Base-by-base conservation (phyloP, 2,797 vertebrate genomes). In the Pampus argenteus region DNA sequence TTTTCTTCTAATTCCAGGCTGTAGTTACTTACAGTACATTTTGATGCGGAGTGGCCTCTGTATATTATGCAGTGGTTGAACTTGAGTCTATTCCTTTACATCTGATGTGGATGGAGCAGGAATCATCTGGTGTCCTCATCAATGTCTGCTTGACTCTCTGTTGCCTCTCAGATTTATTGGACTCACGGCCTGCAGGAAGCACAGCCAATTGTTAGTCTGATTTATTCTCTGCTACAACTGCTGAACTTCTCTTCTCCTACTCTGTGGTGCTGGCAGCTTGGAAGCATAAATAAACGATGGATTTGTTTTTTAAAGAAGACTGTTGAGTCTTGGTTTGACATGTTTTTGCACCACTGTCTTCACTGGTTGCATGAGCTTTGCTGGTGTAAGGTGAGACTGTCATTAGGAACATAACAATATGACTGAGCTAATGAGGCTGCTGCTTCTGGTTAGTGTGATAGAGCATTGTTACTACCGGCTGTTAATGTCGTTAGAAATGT, bases 41-140 rank as follows among this genome's bases (percentile, higher is more conserved):
- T 63, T 25, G 57, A 71, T 36, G 36, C 29, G 22, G 42, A 69
- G 50, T 45, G 14, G 26, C 36, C 54, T 76, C 50, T 81, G 47
- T 51, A 28, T 26, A 52, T 75, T 50, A 71, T 62, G 51, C 36
- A 50, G 42, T 44, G 64, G 48, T 75, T 62, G 44, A 52, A 22
- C 56, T 58, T 22, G 6, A 44, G 50, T 81, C 66, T 57, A 23
- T 78, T 50, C 62, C 61, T 82, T 76, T 74, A 51, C 61, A 66
- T 85, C 80, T 75, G 61, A 78, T 68, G 71, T 63, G 70, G 69
- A 77, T 74, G 78, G 76, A 71, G 67, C 65, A 29, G 57, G 71
- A 68, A 48, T 91, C 86, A 84, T 92, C 89, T 92, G 92, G 72
- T 79, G 81, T 88, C 69, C 91, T 92, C 91, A 82, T 93, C 89